Evolutionary conservation across 2,888 invertebrate genomes (phyloP).

Genomic region (Epirrhoe alternata): DNA sequence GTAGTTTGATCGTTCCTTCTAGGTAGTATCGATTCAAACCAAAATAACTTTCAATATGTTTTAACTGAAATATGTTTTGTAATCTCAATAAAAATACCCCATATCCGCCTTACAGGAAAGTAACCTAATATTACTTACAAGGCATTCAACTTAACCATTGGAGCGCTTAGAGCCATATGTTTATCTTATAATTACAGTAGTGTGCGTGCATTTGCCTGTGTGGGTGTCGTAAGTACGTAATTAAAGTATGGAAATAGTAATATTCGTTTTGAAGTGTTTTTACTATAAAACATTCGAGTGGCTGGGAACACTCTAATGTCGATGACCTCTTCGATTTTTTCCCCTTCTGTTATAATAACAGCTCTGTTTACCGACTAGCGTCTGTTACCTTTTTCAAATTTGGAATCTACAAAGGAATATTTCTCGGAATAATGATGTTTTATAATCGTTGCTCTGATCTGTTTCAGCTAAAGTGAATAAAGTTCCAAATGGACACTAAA

Average conservation of each 20-base stretch:
- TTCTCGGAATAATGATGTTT: constrained; percentile 54
- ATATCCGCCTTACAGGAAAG: constrained; percentile 54
- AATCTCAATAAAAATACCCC: constrained; percentile 23
- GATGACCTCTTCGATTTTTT: constrained; percentile 72
- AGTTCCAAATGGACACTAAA: constrained; percentile 1
- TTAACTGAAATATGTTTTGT: background rate
- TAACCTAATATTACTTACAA: constrained; percentile 66
- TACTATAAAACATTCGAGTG: constrained; percentile 82
- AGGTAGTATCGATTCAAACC: background rate
- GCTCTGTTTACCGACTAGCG: constrained; percentile 70
- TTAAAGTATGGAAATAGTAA: constrained; percentile 84
- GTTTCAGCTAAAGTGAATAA: constrained; percentile 29
- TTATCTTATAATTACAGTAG: constrained; percentile 70
- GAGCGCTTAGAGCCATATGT: constrained; percentile 75
- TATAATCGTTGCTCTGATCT: constrained; percentile 25
- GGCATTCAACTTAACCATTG: constrained; percentile 51
- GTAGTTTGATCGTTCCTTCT: background rate
- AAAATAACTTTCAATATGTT: background rate
- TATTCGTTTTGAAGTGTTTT: constrained; percentile 84
- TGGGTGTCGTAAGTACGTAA: constrained; percentile 75
- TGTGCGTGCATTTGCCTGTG: constrained; percentile 57
- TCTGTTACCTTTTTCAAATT: constrained; percentile 68
- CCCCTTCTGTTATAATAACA: constrained; percentile 76
- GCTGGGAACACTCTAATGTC: constrained; percentile 76
- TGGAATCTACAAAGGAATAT: constrained; percentile 46